Percentiles rank a stretch among this genome's conserved stretches.
Conservation (phyloP, 2,113 vertebrate genomes). For the Ammodytes marinus region DNA sequence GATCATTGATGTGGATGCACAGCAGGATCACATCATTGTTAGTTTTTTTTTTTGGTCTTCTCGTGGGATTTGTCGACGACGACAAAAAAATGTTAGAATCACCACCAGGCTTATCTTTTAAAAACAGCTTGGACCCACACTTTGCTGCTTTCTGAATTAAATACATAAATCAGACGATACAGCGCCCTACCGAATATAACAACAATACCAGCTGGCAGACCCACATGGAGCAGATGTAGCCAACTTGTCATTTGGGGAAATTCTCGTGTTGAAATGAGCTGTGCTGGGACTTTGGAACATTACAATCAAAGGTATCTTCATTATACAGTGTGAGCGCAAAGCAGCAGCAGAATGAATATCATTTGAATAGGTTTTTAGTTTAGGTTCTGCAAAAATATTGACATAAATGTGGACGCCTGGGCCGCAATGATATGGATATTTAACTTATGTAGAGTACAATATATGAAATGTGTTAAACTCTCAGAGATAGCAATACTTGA, state of each 20-base stretch:
- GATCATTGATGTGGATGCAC: no score
- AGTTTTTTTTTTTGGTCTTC: no score
- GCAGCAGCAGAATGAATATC: constrained; percentile 4
- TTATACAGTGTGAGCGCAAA: not conserved
- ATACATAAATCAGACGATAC: not conserved
- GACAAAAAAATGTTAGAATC: not conserved
- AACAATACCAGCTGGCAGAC: constrained; percentile 4
- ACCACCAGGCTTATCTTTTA: not conserved
- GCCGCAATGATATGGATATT: not conserved
- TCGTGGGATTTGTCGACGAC: no score
- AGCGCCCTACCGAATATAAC: constrained; percentile 1
- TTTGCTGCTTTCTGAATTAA: not conserved
- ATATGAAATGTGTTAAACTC: not conserved
- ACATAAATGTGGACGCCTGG: not conserved
- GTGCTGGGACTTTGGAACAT: constrained; percentile 2
- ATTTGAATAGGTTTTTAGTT: not conserved
- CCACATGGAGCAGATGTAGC: constrained; percentile 19
- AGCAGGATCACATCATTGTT: no score
- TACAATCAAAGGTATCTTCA: not conserved
- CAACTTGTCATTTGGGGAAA: not conserved
- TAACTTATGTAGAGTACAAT: not conserved
- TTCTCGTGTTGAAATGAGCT: constrained; percentile 6
- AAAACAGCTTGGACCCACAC: not conserved
- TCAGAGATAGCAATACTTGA: not conserved
- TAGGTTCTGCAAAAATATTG: not conserved